phyloP scores from a whole-genome alignment of 2,888 invertebrate genomes.

The Dasysyrphus tricinctus region DNA sequence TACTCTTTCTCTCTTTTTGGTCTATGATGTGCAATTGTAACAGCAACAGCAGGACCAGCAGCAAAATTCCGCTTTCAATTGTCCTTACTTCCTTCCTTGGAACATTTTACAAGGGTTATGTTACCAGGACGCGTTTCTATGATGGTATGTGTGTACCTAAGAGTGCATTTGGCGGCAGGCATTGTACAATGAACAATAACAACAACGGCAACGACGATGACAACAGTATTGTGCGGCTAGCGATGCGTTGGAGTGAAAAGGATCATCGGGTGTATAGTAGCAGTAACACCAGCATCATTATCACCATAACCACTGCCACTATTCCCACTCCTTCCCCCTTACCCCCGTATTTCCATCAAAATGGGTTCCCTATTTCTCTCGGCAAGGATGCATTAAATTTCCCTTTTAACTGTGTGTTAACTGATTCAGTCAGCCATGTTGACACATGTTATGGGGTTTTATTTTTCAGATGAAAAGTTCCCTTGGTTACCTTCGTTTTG shows the following conservation, averaged over 20 bases:
- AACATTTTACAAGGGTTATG: conserved; percentile 19
- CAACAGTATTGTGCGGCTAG: conserved; percentile 13
- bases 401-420: conserved; percentile 56
- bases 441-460: conserved; percentile 53
- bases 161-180: neutral
- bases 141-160: neutral
- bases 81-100: conserved; percentile 67
- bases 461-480: conserved; percentile 35
- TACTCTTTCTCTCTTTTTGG: neutral
- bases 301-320: conserved; percentile 50
- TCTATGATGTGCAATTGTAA: neutral
- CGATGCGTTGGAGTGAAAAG: conserved; percentile 56
- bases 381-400: conserved; percentile 53
- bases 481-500: conserved; percentile 24
- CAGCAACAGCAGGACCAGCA: conserved; percentile 17
- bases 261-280: conserved; percentile 50
- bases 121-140: conserved; percentile 1
- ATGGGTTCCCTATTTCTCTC: conserved; percentile 6
- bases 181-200: neutral
- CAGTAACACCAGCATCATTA: conserved; percentile 55
- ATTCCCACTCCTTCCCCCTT: neutral
- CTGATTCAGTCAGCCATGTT: conserved; percentile 57
- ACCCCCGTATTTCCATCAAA: neutral
- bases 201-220: conserved; percentile 2
- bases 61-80: conserved; percentile 66